These are phyloP conservation scores for Lapara coniferarum DNA, from an alignment of 2,888 invertebrate genomes.

Conservation along the genomic window DNA sequence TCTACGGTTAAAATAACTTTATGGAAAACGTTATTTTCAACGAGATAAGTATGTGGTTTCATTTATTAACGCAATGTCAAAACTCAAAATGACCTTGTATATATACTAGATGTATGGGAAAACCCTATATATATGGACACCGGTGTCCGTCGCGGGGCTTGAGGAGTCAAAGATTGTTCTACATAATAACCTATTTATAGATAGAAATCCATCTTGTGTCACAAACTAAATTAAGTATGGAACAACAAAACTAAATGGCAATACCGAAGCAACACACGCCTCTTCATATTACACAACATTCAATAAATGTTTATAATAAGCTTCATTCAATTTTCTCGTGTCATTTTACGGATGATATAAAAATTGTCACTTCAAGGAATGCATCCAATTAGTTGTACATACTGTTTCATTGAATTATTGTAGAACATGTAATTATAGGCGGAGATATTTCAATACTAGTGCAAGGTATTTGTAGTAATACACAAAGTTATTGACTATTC, in stretches of 20 bases:
- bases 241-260: background rate
- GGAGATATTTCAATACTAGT: no score
- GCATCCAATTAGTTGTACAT: background rate
- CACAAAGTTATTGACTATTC: background rate
- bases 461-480: background rate
- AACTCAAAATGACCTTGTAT: no score
- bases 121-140: no score
- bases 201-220: no score
- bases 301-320: slow-evolving; percentile 4
- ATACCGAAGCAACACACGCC: background rate
- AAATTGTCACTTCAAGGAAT: background rate
- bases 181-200: no score
- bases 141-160: no score
- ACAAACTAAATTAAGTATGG: background rate
- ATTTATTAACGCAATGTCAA: no score
- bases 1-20: no score
- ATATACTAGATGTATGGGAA: no score
- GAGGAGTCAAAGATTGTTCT: no score
- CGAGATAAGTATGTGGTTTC: no score
- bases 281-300: slow-evolving; percentile 1
- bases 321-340: slow-evolving; percentile 14
- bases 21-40: no score
- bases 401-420: background rate
- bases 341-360: background rate
- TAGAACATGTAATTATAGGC: background rate